Evolutionary conservation across 1,140 invertebrate species (phyloP), one percentile per base, ranked within the genome.

Genomic region (Chironomus striatipennis): DNA sequence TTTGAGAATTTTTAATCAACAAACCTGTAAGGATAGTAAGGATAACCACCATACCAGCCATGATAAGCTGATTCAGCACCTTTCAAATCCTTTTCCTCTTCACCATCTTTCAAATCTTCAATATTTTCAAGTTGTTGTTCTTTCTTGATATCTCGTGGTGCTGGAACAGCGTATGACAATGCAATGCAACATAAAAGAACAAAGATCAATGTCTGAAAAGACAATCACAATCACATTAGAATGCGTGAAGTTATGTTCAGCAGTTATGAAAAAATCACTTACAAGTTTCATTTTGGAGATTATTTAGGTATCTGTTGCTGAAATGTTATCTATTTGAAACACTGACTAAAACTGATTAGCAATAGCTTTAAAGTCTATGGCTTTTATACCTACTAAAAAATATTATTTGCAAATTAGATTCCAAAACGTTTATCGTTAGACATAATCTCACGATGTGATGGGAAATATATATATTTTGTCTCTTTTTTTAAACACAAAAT

Each of bases 351-450:
- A 70, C 65, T 70, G 65, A 70, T 70, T 70, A 70, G 7, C 17
- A 70, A 70, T 20, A 20, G 47, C 7, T 57, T 70, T 6, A 70
- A 10, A 7, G 7, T 17, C 65, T 57, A n/a, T 12, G 12, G 47
- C 47, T 57, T 57, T 57, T 57, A 57, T 57, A 57, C n/a, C 12
- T 57, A n/a, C 47, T 57, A 57, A 57, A 57, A 57, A n/a, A 57
- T 57, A 57, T 57, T 57, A 57, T 57, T 57, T 57, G 47, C 47
- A 57, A 57, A 57, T 57, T 57, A 57, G 47, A 57, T 57, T 57
- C 47, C 47, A n/a, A 57, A 57, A 57, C n/a, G 12, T 57, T 57
- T 57, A 57, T 57, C 47, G 12, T 5, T 57, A n/a, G 12, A 12
- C 5, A 15, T 15, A 5, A 57, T 57, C 47, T 57, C 47, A 57